phyloP scores from a whole-genome alignment of 2,797 vertebrate species.

The Leptatherina wallacei region DNA sequence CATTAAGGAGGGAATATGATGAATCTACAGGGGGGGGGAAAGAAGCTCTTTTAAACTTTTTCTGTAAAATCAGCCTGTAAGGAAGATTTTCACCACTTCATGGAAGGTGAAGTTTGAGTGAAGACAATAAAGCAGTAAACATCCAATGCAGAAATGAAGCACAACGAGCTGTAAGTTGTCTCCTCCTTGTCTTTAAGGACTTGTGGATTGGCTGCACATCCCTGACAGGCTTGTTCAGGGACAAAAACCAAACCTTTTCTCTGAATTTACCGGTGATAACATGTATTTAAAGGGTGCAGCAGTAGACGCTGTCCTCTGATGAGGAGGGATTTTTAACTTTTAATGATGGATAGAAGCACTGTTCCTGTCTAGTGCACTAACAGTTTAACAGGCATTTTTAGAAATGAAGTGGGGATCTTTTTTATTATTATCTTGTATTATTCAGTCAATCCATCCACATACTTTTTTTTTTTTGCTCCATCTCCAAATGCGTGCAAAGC shows the following conservation, averaged over 20 bases:
- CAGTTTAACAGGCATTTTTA: not conserved
- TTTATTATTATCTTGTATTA: too few relatives aligned
- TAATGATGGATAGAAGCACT: not conserved
- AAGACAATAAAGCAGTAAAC: too few relatives aligned
- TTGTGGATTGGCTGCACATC: not conserved
- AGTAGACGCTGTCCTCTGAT: not conserved
- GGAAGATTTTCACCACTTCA: too few relatives aligned
- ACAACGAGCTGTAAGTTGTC: not conserved
- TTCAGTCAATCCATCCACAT: not conserved
- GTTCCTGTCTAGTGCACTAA: not conserved
- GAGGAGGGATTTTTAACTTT: not conserved
- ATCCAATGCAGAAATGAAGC: not conserved
- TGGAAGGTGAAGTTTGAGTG: not conserved
- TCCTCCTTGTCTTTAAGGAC: slow-evolving; percentile 1
- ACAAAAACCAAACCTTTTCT: not conserved
- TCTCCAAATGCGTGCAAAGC: slow-evolving; percentile 1
- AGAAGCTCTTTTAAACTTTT: too few relatives aligned
- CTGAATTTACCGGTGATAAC: not conserved
- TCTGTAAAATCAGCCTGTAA: too few relatives aligned
- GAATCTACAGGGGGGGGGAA: not conserved
- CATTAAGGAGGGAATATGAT: not conserved
- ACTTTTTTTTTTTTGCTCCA: not conserved
- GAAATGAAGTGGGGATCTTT: not conserved
- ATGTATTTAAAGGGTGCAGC: not conserved
- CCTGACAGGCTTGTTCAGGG: not conserved